Conservation (phyloP, 2,888 invertebrate genomes). For the Ormyrus nitidulus region DNA sequence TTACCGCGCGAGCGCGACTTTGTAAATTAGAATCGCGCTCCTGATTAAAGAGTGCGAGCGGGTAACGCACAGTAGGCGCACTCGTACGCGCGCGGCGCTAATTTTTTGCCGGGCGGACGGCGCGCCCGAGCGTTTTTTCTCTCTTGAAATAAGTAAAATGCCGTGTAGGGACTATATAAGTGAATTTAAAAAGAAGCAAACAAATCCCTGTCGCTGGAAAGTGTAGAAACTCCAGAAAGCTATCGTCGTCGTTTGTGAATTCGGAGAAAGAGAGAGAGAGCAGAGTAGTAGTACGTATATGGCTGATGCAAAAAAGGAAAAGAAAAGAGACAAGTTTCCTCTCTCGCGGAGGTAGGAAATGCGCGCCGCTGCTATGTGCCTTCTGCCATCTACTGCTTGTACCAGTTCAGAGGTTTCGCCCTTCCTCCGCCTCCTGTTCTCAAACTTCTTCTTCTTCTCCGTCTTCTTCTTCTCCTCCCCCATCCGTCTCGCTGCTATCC, state of each 20-base stretch:
- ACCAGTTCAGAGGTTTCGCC: conserved; percentile 40
- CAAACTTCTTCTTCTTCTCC: conserved; percentile 24
- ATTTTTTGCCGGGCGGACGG: too few species aligned
- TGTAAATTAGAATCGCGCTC: too few species aligned
- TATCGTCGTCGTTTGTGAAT: conserved; percentile 20
- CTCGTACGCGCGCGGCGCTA: too few species aligned
- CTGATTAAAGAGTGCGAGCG: too few species aligned
- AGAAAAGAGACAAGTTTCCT: conserved; percentile 4
- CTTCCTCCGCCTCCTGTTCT: conserved; percentile 13
- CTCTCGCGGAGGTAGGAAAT: conserved; percentile 35
- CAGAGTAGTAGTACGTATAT: too few species aligned
- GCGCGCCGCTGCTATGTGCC: neutral
- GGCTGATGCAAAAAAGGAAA: neutral
- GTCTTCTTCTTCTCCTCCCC: neutral
- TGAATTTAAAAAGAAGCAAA: neutral
- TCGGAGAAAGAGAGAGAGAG: neutral
- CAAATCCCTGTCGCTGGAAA: conserved; percentile 1
- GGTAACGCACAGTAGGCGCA: too few species aligned
- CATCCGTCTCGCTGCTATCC: conserved; percentile 16
- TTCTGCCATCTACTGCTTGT: conserved; percentile 6
- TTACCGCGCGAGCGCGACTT: too few species aligned
- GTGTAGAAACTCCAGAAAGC: conserved; percentile 11
- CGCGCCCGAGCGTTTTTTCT: too few species aligned
- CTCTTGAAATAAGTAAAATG: too few species aligned
- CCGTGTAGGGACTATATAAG: too few species aligned